These are phyloP conservation scores for Zaprionus inermis DNA, from an alignment of 1,140 invertebrate species.

Conservation along the genomic window DNA sequence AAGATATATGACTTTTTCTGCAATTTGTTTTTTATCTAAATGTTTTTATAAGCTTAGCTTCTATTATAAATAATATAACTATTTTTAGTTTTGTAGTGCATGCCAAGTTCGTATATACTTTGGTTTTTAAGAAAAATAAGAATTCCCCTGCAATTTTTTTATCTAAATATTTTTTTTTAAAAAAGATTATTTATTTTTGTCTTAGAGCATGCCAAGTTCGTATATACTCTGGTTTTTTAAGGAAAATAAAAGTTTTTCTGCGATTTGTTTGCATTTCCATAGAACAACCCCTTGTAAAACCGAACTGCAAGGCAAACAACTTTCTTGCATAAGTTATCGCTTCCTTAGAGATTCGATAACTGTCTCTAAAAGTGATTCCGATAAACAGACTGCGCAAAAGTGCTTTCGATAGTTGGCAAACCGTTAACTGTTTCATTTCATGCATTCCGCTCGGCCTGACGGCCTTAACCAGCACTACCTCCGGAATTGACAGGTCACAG, in stretches of 20 bases:
- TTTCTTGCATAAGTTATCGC: background rate
- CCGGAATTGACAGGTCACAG: conserved; percentile 16
- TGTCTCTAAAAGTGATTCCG: background rate
- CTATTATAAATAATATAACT: too few relatives aligned
- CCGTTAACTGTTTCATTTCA: background rate
- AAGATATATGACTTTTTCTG: too few relatives aligned
- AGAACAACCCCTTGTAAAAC: too few relatives aligned
- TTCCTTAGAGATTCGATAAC: background rate
- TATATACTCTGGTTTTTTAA: too few relatives aligned
- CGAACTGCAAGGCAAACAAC: too few relatives aligned
- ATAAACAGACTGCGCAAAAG: background rate
- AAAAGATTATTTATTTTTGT: too few relatives aligned
- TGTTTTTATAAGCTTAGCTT: too few relatives aligned
- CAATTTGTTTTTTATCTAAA: too few relatives aligned
- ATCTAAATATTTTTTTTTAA: too few relatives aligned
- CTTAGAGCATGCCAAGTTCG: too few relatives aligned
- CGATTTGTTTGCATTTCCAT: background rate
- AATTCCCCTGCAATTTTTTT: too few relatives aligned
- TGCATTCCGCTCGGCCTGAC: background rate
- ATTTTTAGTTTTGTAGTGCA: too few relatives aligned
- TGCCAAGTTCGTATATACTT: background rate
- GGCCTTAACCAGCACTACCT: conserved; percentile 20
- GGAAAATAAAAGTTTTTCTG: background rate
- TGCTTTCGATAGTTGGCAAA: background rate
- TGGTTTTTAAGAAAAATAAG: background rate